Base-by-base conservation (phyloP, 1,140 invertebrate species). In the Drosophila sucinea region DNA sequence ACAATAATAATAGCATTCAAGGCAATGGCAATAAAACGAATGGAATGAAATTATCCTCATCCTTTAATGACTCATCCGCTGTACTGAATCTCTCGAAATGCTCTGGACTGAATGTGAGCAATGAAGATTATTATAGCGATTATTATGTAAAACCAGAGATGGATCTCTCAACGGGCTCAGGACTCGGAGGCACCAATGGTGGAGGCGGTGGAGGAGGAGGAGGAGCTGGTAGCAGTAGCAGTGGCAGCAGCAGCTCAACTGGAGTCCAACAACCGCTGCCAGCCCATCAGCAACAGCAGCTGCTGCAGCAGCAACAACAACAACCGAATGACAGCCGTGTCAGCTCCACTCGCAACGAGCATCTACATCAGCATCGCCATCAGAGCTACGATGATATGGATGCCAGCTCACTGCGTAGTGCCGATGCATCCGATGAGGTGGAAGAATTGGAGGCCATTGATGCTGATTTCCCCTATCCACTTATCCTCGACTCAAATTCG, bases 391-490 rank as follows among this genome's bases (percentile, higher is more conserved):
- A 91, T 30, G 90, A 91, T 23, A 60, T 91, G 47, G 90, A 91
- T 35, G 71, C 17, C 17, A 76, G 47, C 56, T 66, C 11, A 11
- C 7, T 58, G 8, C 56, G 56, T 40, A 41, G 44, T 77, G 38
- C 70, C 60, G 76, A 89, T 47, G 86, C 67, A 3, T 90, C 90
- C 8, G 87, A 91, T 55, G 90, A 85, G 38, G 84, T 91, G 3
- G 90, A 91, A 63, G 90, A 91, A 47, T 62, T 91, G 47, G 90
- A 91, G 51, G 90, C 87, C 11, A 91, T 91, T n/a, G 90, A 91
- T 67, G 90, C 90, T 0, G 90, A 91, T 38, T 91, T 91, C 23
- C 90, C 90, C 1, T 91, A 91, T 84, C 90, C 90, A 7, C 69
- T 91, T 5, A 91, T 91, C 30, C 71, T 91, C 4, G 90, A 90